phyloP scores from a whole-genome alignment of 2,888 invertebrate genomes.

The Mythimna lalbum region DNA sequence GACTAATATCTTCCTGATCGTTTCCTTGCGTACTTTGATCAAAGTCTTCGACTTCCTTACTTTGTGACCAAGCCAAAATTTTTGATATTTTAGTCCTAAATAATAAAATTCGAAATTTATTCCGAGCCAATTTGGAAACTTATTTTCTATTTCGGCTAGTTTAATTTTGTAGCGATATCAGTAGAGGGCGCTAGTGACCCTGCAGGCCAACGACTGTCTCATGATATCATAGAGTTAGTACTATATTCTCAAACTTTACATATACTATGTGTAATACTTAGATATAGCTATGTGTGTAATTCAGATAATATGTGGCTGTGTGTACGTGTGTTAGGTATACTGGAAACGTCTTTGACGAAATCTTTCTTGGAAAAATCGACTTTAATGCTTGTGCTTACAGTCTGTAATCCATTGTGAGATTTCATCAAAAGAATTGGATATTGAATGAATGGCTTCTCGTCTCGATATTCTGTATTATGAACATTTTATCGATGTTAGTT shows the following conservation, averaged over 20 bases:
- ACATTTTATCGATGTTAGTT: slow-evolving; percentile 49
- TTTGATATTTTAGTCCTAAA: slow-evolving; percentile 51
- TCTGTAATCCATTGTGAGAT: slow-evolving; percentile 37
- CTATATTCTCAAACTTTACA: slow-evolving; percentile 70
- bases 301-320: slow-evolving; percentile 62
- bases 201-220: slow-evolving; percentile 74
- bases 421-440: slow-evolving; percentile 21
- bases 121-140: slow-evolving; percentile 80
- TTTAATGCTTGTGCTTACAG: slow-evolving; percentile 30
- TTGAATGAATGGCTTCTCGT: slow-evolving; percentile 34
- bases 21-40: slow-evolving; percentile 47
- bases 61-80: slow-evolving; percentile 56
- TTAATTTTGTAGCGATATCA: slow-evolving; percentile 61
- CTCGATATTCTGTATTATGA: slow-evolving; percentile 43
- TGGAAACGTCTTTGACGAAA: slow-evolving; percentile 15
- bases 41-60: slow-evolving; percentile 52
- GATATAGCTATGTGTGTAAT: slow-evolving; percentile 67
- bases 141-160: slow-evolving; percentile 70
- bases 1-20: slow-evolving; percentile 63
- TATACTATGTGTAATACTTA: slow-evolving; percentile 69
- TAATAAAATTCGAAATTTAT: slow-evolving; percentile 68
- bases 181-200: slow-evolving; percentile 61
- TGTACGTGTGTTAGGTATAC: slow-evolving; percentile 41
- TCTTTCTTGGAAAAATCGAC: slow-evolving; percentile 33
- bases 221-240: slow-evolving; percentile 73